Conservation (phyloP, 2,888 invertebrate species). For the Cyaniris semiargus region DNA sequence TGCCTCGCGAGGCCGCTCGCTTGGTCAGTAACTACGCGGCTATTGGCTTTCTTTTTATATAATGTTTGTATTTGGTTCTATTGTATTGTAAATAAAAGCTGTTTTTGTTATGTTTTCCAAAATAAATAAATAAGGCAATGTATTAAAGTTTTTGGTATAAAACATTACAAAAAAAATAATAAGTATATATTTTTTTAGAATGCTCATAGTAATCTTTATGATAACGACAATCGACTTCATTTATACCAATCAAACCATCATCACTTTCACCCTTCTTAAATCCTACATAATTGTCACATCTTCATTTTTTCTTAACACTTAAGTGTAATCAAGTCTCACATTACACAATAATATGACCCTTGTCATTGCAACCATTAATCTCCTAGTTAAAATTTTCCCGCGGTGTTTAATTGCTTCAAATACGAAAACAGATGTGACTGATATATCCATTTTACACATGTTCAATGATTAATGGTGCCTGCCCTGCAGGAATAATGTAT, state of each 20-base stretch:
- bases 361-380: conserved; percentile 29
- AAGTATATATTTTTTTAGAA: neutral
- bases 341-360: conserved; percentile 30
- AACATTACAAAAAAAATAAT: too few species aligned
- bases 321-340: conserved; percentile 23
- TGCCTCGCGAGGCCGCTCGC: too few species aligned
- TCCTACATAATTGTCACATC: conserved; percentile 22
- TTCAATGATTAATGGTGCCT: conserved; percentile 23
- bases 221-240: neutral
- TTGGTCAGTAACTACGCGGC: too few species aligned
- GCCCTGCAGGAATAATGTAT: conserved; percentile 1
- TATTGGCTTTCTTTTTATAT: too few species aligned
- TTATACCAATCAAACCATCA: neutral
- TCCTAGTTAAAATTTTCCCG: conserved; percentile 31
- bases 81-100: too few species aligned
- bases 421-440: conserved; percentile 31
- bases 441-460: conserved; percentile 27
- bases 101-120: too few species aligned
- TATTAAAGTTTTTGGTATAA: too few species aligned
- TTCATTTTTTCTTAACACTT: conserved; percentile 23
- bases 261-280: conserved; percentile 19
- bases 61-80: too few species aligned
- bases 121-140: too few species aligned
- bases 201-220: neutral
- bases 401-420: conserved; percentile 30